A percentile compares a stretch with the other conserved stretches of the same genome.
Conservation (phyloP, 2,113 vertebrate species). For the western clawed frog (Xenopus tropicalis) region DNA sequence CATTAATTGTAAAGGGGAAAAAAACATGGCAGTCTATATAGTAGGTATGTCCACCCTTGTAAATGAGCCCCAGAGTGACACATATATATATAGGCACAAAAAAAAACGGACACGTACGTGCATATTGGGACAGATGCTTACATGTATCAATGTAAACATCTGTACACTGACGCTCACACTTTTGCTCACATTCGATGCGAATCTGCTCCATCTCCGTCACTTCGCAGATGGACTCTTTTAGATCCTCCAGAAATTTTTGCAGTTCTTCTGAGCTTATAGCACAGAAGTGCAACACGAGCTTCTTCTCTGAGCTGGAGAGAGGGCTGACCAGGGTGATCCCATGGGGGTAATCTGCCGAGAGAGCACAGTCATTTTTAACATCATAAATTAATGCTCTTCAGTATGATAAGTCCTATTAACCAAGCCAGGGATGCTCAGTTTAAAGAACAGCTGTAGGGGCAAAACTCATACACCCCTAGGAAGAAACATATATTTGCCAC, state of each 20-base stretch:
- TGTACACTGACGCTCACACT: constrained; percentile 56
- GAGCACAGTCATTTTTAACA: no score
- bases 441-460: no score
- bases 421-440: no score
- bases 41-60: no score
- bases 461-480: no score
- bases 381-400: neutral
- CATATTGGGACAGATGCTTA: neutral
- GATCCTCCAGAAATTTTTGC: constrained; percentile 94
- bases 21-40: no score
- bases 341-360: constrained; percentile 87
- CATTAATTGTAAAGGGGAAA: no score
- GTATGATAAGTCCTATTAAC: neutral
- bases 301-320: constrained; percentile 92
- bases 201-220: constrained; percentile 98
- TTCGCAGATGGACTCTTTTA: constrained; percentile 93
- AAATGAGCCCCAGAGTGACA: no score
- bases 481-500: no score
- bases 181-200: constrained; percentile 91
- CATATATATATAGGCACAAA: no score
- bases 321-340: constrained; percentile 93
- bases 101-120: no score
- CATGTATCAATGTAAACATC: neutral
- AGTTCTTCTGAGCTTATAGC: constrained; percentile 91
- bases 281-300: constrained; percentile 93